Percentiles rank a stretch among this genome's conserved stretches.
Conservation (phyloP, 2,797 vertebrate species). For the Esox lucius region DNA sequence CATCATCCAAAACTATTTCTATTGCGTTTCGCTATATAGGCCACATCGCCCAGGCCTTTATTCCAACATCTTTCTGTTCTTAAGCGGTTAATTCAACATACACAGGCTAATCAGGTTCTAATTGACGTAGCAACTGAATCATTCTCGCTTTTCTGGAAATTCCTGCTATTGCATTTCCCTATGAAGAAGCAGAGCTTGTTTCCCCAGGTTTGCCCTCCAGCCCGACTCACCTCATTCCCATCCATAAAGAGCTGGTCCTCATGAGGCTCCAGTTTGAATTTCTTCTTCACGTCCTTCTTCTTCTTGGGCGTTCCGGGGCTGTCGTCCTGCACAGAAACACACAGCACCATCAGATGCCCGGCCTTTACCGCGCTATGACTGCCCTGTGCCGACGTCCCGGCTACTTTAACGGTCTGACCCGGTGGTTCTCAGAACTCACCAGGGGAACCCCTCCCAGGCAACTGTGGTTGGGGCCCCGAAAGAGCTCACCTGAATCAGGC, state of each 20-base stretch:
- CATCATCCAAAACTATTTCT: too few species aligned
- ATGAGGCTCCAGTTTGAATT: constrained; percentile 97
- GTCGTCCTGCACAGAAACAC: constrained; percentile 80
- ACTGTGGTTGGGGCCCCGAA: too few species aligned
- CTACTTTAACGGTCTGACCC: background rate
- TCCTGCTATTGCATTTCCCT: background rate
- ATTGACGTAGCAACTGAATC: background rate
- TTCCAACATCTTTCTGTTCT: background rate
- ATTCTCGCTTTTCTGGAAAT: background rate
- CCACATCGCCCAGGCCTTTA: background rate
- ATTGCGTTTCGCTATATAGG: too few species aligned
- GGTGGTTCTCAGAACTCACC: too few species aligned
- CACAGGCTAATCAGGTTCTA: background rate
- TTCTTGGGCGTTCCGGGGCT: constrained; percentile 94
- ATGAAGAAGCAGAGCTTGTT: background rate
- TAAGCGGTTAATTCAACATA: background rate
- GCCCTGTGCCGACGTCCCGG: background rate
- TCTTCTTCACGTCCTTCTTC: constrained; percentile 96
- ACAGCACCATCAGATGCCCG: background rate
- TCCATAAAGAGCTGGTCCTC: constrained; percentile 96
- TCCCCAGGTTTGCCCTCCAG: background rate
- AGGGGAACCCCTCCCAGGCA: too few species aligned
- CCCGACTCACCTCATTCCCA: constrained; percentile 87
- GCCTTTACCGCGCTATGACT: background rate
- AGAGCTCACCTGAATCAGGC: too few species aligned